Evolutionary conservation across 1,140 invertebrate genomes (phyloP), one percentile per base, ranked within the genome.

Genomic region (Eciton burchellii): DNA sequence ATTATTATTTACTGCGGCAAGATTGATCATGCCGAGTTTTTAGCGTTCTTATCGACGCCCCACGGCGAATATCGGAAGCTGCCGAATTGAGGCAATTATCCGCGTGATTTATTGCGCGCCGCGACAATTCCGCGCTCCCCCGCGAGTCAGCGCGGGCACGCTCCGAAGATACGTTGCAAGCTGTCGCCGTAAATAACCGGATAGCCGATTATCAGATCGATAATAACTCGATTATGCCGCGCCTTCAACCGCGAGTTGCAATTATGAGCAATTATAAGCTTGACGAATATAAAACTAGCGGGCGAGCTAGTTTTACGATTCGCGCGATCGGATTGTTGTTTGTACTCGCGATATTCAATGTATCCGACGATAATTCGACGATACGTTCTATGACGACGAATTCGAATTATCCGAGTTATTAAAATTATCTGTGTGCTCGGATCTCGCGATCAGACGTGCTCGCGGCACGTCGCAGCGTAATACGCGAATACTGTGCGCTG

Each of bases 1-100:
- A 66, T 87, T 87, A 87, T 87, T 83, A 87, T 87, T 87, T 87
- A 87, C 85, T 60, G 71, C 57, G 59, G 35, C n/a, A 68, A 45
- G 71, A 68, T 76, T 83, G 79, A 82, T 82, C 85, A 73, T 29
- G 49, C 45, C 59, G 11, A 66, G 68, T 70, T 86, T 77, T 87
- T 87, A 79, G 70, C 74, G 63, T 79, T 86, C 54, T 65, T 72
- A 45, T 45, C 47, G 41, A 21, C 70, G 26, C 52, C 45, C 57
- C 65, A 52, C 62, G 41, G 77, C 66, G 81, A 82, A 82, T 74
- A 85, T 86, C 84, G 84, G 74, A 86, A 70, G 74, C 74, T 68
- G 74, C 74, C 74, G 74, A 79, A 79, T 79, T 79, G 74, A 79
- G 49, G 74, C 63, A 79, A 79, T 79, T 79, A 79, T 35, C 63